Base-by-base conservation (phyloP, 2,113 vertebrate genomes). In the Craseonycteris thonglongyai region DNA sequence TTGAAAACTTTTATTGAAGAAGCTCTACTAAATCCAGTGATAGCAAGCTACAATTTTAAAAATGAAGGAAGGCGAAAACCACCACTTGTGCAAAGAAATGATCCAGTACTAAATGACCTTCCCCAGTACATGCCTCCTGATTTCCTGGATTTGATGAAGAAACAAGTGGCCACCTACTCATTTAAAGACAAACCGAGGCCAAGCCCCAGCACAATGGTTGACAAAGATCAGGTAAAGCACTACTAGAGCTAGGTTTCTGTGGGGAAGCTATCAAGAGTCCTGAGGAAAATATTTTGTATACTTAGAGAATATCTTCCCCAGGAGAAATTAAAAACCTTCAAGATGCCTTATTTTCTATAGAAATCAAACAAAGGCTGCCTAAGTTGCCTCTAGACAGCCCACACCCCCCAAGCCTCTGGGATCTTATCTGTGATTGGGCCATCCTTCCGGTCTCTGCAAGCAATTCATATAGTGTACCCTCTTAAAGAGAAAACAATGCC, bases 1-100 rank as follows among this genome's bases (percentile, higher is more conserved):
- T 38, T 98, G 61, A 97, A 96, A 54, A 97, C 95, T 94, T 99
- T 98, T 88, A 81, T 98, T 42, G 98, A 98, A 96, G 99, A 99
- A 88, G 97, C 97, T 6, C 95, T 96, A 1, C 98, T 98, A 96
- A 99, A 98, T 83, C 98, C 99, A 0, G 97, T 98, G 82, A 96
- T 72, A 81, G 54, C 80, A 83, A 98, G 98, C 0, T 98, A 98
- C 5, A 96, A 96, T 80, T 99, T 99, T 87, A 99, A 98, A 98
- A 96, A 97, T 0, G 89, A 98, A 92, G 98, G 98, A 78, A 98
- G 98, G 84, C 97, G 82, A 87, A 96, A 11, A 12, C 61, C 45
- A 3, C 90, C 94, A 28, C 49, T 95, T 54, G 88, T 68, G 7
- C 89, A 97, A 21, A 97, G 96, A 79, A 97, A 98, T 28, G 74